Percentiles rank a stretch among this genome's conserved stretches.
Conservation (phyloP, 2,113 vertebrate genomes). For the Zapus hudsonius region DNA sequence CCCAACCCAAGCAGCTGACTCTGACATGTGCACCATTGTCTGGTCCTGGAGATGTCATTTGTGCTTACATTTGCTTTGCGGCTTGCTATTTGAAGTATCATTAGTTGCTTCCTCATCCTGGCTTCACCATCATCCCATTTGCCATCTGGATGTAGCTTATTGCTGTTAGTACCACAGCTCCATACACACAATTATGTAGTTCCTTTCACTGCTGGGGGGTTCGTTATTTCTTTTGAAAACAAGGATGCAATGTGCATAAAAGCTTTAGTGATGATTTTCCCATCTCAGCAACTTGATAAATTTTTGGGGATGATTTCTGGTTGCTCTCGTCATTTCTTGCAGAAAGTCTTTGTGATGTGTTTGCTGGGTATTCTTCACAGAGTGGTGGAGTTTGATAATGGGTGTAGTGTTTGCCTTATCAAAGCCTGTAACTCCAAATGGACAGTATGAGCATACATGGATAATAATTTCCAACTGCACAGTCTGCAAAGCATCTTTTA, state of each 20-base stretch:
- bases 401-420: not conserved
- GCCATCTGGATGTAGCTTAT: conserved; percentile 77
- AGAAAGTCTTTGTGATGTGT: conserved; percentile 40
- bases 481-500: conserved; percentile 16
- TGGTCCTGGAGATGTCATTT: conserved; percentile 69
- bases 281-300: conserved; percentile 68
- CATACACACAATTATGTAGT: conserved; percentile 70
- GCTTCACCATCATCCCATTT: conserved; percentile 78
- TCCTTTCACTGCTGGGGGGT: conserved; percentile 70
- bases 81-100: conserved; percentile 81
- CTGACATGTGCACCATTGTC: conserved; percentile 78
- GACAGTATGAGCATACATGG: not conserved
- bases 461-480: not conserved
- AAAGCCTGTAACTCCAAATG: conserved; percentile 3
- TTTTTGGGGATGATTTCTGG: conserved; percentile 72
- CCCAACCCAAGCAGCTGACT: conserved; percentile 76
- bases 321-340: conserved; percentile 66
- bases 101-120: conserved; percentile 80
- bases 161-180: conserved; percentile 65
- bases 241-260: conserved; percentile 75
- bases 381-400: not conserved
- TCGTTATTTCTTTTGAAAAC: conserved; percentile 78
- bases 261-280: conserved; percentile 53
- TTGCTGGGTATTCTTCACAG: not conserved
- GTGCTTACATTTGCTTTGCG: conserved; percentile 74